These are phyloP conservation scores for Grammomys surdaster DNA, from an alignment of 2,113 vertebrate species.

Conservation along the genomic window DNA sequence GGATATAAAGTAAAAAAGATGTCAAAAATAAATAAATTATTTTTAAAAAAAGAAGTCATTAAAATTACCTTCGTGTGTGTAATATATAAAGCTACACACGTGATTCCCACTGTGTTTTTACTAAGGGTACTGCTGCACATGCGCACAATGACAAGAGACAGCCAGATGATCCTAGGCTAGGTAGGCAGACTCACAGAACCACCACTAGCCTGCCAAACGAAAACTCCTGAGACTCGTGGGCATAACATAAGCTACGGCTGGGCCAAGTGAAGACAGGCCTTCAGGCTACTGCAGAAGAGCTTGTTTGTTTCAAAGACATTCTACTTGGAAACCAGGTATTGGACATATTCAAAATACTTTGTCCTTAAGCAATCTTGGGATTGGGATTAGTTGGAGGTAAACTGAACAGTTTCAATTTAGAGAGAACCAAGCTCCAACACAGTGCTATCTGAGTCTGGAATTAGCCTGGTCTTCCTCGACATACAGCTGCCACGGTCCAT, in stretches of 20 bases:
- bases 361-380: slow-evolving; percentile 8
- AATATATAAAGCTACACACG: neutral
- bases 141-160: neutral
- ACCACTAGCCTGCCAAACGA: neutral
- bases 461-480: neutral
- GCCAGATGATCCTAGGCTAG: neutral
- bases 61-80: slow-evolving; percentile 25
- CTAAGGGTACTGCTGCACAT: neutral
- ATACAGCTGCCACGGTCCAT: neutral
- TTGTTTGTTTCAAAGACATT: slow-evolving; percentile 11
- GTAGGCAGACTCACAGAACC: neutral
- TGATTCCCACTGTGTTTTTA: neutral
- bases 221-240: neutral
- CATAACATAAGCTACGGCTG: neutral
- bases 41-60: neutral
- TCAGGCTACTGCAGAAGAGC: neutral
- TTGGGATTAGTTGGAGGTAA: slow-evolving; percentile 25
- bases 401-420: neutral
- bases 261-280: neutral
- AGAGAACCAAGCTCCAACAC: neutral
- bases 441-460: neutral
- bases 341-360: neutral
- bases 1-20: neutral
- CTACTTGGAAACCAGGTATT: neutral
- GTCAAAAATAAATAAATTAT: neutral